phyloP scores from a whole-genome alignment of 2,113 vertebrate species.

The Sorex fumeus region DNA sequence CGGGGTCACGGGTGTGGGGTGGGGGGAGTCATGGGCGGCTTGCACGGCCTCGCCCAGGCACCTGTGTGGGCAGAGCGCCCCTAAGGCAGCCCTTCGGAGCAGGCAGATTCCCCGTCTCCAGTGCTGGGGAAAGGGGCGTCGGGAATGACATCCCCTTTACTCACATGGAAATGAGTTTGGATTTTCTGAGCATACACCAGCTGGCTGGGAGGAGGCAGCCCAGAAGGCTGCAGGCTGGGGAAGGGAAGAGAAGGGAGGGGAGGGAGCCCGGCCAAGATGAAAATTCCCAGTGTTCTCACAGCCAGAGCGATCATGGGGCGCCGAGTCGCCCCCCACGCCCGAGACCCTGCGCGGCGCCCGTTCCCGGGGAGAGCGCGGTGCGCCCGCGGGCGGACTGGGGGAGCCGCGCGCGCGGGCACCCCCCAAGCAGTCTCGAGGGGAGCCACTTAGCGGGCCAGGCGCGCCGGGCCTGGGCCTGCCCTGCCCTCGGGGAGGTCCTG shows the following conservation, averaged over 20 bases:
- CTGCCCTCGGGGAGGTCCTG: neutral
- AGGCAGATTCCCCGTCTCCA: slow-evolving; percentile 27
- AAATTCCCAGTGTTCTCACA: slow-evolving; percentile 71
- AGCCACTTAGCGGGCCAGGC: slow-evolving; percentile 15
- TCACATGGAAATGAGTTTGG: slow-evolving; percentile 85
- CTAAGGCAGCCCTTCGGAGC: neutral
- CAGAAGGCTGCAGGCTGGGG: slow-evolving; percentile 84
- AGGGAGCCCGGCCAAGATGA: slow-evolving; percentile 79
- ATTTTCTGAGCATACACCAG: slow-evolving; percentile 84
- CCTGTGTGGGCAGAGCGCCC: neutral
- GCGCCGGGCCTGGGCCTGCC: neutral
- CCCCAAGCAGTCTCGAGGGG: neutral
- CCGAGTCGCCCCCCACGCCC: slow-evolving; percentile 13
- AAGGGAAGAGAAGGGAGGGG: slow-evolving; percentile 74
- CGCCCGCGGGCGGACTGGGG: neutral
- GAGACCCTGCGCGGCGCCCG: neutral
- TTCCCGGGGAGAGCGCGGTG: neutral
- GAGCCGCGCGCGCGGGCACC: neutral
- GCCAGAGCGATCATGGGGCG: slow-evolving; percentile 63
- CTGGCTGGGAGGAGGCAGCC: slow-evolving; percentile 84
- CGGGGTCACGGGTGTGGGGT: too few relatives aligned
- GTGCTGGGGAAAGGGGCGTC: slow-evolving; percentile 75
- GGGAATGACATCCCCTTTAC: slow-evolving; percentile 81
- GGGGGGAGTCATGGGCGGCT: neutral
- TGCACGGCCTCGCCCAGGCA: neutral